Conservation (phyloP, 2,113 vertebrate genomes). For the Euleptes europaea region DNA sequence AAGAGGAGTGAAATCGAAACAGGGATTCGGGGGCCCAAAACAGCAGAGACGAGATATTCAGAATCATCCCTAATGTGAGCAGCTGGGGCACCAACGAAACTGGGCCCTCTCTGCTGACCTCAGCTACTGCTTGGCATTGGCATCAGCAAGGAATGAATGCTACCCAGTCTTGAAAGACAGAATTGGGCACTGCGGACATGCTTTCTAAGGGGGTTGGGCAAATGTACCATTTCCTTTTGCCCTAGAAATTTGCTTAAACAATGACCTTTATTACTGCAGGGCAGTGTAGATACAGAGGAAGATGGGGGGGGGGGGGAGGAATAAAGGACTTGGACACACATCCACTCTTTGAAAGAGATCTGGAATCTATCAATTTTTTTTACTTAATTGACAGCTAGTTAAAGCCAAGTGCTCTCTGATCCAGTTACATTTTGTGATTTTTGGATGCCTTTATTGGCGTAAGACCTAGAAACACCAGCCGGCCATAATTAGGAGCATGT, state of each 20-base stretch:
- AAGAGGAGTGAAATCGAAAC: too few species aligned
- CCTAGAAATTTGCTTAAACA: constrained; percentile 14
- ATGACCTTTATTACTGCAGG: constrained; percentile 23
- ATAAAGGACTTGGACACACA: not conserved
- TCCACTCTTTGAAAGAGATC: constrained; percentile 28
- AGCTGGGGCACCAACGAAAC: too few species aligned
- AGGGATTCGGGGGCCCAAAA: too few species aligned
- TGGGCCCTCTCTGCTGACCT: too few species aligned
- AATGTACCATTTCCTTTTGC: not conserved
- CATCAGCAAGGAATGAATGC: not conserved
- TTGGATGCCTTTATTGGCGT: constrained; percentile 72
- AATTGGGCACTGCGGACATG: not conserved
- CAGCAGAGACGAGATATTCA: too few species aligned
- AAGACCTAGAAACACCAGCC: constrained; percentile 68
- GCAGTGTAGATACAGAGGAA: constrained; percentile 1
- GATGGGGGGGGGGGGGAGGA: not conserved
- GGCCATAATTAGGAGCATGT: constrained; percentile 66
- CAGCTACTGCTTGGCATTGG: too few species aligned
- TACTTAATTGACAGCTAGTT: constrained; percentile 62
- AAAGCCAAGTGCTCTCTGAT: constrained; percentile 66
- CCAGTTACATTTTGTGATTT: constrained; percentile 68
- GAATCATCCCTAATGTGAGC: too few species aligned
- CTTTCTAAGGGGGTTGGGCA: constrained; percentile 18
- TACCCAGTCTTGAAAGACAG: too few species aligned
- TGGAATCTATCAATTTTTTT: constrained; percentile 63